Evolutionary conservation across 2,888 invertebrate genomes (phyloP).

Genomic region (Lingula anatina): DNA sequence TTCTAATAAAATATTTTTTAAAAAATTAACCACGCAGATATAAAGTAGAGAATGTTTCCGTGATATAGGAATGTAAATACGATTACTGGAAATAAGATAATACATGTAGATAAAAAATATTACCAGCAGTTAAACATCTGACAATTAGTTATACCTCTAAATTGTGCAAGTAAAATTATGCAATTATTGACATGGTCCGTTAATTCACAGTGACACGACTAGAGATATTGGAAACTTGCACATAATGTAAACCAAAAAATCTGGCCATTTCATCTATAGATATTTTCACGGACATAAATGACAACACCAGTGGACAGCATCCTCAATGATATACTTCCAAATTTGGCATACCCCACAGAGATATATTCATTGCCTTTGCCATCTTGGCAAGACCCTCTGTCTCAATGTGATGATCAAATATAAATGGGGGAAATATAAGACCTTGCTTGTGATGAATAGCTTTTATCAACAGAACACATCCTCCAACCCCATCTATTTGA

Average conservation of each 20-base stretch:
- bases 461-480: slow-evolving; percentile 32
- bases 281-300: background rate
- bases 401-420: slow-evolving; percentile 38
- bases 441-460: slow-evolving; percentile 34
- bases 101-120: no score
- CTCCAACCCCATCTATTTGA: slow-evolving; percentile 44
- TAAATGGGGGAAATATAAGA: slow-evolving; percentile 33
- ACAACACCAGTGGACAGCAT: slow-evolving; percentile 16
- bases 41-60: no score
- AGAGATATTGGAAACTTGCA: background rate
- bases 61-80: no score
- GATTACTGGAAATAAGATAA: no score
- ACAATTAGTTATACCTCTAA: no score
- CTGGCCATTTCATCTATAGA: background rate
- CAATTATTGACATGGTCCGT: no score
- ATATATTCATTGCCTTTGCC: slow-evolving; percentile 31
- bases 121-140: no score
- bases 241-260: background rate
- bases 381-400: slow-evolving; percentile 44
- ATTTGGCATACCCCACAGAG: slow-evolving; percentile 35
- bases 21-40: no score
- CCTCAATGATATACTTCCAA: slow-evolving; percentile 36
- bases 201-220: no score
- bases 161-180: no score
- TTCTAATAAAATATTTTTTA: no score